A percentile compares a stretch with the other conserved stretches of the same genome.
Conservation (phyloP, 2,888 invertebrate genomes). For the Adineta ricciae region DNA sequence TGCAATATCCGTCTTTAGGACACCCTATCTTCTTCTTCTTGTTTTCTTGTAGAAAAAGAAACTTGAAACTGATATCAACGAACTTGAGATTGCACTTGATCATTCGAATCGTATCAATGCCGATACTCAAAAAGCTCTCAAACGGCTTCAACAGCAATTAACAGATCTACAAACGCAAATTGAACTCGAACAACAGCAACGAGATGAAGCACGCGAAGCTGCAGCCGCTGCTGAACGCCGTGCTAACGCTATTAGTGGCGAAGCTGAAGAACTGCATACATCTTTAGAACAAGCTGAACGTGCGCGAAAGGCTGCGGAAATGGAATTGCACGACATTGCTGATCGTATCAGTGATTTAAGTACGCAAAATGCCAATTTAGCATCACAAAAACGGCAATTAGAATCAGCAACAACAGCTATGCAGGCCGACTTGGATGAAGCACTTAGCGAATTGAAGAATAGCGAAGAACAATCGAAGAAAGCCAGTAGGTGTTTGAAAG, state of each 20-base stretch:
- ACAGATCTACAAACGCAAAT: conserved; percentile 86
- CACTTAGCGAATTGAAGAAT: conserved; percentile 94
- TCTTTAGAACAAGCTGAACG: conserved; percentile 69
- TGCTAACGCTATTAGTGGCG: conserved; percentile 89
- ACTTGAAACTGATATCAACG: conserved; percentile 98
- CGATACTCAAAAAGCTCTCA: conserved; percentile 97
- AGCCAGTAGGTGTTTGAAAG: conserved; percentile 35
- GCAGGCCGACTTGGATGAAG: conserved; percentile 94
- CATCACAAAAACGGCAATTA: conserved; percentile 96
- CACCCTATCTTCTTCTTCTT: not conserved
- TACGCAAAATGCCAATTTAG: conserved; percentile 82
- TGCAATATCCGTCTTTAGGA: not conserved
- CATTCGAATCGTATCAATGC: conserved; percentile 97
- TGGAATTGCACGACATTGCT: conserved; percentile 90
- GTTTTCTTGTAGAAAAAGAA: conserved; percentile 80
- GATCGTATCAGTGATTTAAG: conserved; percentile 93
- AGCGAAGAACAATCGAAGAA: conserved; percentile 66
- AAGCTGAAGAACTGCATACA: conserved; percentile 92
- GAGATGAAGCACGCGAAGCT: conserved; percentile 94
- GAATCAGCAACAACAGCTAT: conserved; percentile 94
- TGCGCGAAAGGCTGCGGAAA: conserved; percentile 91
- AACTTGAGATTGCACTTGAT: conserved; percentile 94
- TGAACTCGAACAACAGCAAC: conserved; percentile 93
- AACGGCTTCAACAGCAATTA: conserved; percentile 93
- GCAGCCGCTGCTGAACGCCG: conserved; percentile 92